Evolutionary conservation across 1,140 invertebrate genomes (phyloP), one percentile per base, ranked within the genome.

Genomic region (Myzus persicae): DNA sequence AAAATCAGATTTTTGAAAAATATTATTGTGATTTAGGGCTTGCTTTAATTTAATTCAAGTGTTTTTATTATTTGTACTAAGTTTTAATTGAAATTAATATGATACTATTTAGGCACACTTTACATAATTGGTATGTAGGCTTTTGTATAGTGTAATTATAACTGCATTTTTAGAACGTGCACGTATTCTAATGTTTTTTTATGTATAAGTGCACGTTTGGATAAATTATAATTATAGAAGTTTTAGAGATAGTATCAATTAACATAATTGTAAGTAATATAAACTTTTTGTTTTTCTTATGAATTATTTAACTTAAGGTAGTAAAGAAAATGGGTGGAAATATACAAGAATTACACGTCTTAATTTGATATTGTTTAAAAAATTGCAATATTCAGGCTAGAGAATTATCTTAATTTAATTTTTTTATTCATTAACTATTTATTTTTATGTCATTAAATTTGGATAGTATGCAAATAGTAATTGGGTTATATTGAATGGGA

Each of bases 261-360:
- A 89, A 89, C 22, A 51, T 51, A 89, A 89, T 89, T 89, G 46
- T 51, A 51, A n/a, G 87, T 8, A 51, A 38, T 89, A 51, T 22
- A 51, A 89, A 89, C 87, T 88, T 88, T 88, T 88, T 36, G 44
- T 89, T 89, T 51, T 51, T 89, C 46, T 89, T 51, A 89, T 22
- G 31, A 87, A n/a, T 26, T 20, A 36, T 87, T 48, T 88, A 89
- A 89, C n/a, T 88, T 51, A 51, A 36, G 46, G 51, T 31, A 51
- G 22, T 89, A 51, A 48, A 46, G n/a, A 88, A 48, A 88, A 89
- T 89, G 51, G 22, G n/a, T 89, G 14, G n/a, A 7, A 36, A 11
- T 3, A 51, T 89, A 8, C 6, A 89, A 89, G 7, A 89, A 89
- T 0, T 31, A 51, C 22, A 36, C 9, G 26, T 87, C 6, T 44